These are phyloP conservation scores for Zaprionus davidi DNA, from an alignment of 1,140 invertebrate species.

Conservation along the genomic window DNA sequence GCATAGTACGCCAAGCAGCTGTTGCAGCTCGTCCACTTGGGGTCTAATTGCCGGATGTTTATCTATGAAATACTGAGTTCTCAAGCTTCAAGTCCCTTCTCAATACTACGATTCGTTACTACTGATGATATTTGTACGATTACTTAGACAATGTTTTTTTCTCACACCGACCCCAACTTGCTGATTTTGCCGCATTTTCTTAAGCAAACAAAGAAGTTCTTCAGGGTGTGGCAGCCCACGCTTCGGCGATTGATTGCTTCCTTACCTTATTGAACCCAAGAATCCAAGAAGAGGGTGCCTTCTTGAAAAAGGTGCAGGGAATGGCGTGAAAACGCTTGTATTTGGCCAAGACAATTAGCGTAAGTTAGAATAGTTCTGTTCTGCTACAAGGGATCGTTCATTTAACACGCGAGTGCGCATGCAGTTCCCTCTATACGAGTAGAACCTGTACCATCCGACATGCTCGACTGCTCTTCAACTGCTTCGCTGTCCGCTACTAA, in stretches of 20 bases:
- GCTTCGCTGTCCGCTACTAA: not conserved
- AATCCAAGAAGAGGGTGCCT: not conserved
- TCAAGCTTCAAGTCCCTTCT: constrained; percentile 26
- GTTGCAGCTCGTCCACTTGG: constrained; percentile 1
- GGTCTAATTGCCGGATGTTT: constrained; percentile 68
- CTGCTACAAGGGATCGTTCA: constrained; percentile 4
- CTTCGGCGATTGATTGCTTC: constrained; percentile 50
- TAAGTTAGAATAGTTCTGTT: constrained; percentile 17
- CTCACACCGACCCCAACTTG: constrained; percentile 64
- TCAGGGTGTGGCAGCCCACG: constrained; percentile 62
- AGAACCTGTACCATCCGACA: constrained; percentile 48
- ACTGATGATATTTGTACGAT: constrained; percentile 59
- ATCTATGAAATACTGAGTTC: constrained; percentile 43
- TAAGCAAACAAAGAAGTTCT: constrained; percentile 70
- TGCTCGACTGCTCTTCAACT: constrained; percentile 21
- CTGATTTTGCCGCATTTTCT: constrained; percentile 64
- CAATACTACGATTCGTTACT: not conserved
- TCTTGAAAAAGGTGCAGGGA: constrained; percentile 60
- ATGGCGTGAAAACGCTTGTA: constrained; percentile 82
- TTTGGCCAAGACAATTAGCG: constrained; percentile 73
- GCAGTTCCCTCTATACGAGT: not conserved
- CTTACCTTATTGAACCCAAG: constrained; percentile 21
- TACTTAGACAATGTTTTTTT: constrained; percentile 67
- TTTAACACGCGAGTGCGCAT: constrained; percentile 73
- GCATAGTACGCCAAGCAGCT: constrained; percentile 8